Evolutionary conservation across 2,888 invertebrate species (phyloP).

Genomic region (Brachynemurus nebulosus): DNA sequence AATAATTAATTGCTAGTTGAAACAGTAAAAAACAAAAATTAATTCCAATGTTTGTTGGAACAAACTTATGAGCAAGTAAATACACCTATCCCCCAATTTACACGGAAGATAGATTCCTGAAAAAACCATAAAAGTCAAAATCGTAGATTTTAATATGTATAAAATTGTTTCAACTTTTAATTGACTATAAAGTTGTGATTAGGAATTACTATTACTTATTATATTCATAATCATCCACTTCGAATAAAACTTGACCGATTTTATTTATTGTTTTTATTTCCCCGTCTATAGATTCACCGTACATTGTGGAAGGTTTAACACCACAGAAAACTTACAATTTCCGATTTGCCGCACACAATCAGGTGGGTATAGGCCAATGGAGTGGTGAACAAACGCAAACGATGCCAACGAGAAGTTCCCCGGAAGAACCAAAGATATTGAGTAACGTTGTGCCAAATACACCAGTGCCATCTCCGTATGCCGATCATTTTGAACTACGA

Average conservation of each 20-base stretch:
- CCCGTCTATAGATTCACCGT: slow-evolving; percentile 61
- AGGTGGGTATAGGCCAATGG: slow-evolving; percentile 69
- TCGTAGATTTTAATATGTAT: too few relatives aligned
- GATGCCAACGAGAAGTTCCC: slow-evolving; percentile 65
- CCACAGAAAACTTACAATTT: slow-evolving; percentile 70
- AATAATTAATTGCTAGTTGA: too few relatives aligned
- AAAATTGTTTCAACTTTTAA: neutral
- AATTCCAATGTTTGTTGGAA: too few relatives aligned
- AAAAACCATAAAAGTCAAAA: too few relatives aligned
- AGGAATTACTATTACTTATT: too few relatives aligned
- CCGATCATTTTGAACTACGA: slow-evolving; percentile 64
- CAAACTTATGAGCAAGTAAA: too few relatives aligned
- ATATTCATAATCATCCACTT: neutral
- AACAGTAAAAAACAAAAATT: too few relatives aligned
- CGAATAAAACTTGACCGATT: neutral
- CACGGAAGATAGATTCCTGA: too few relatives aligned
- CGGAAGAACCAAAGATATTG: slow-evolving; percentile 55
- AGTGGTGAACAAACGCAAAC: slow-evolving; percentile 46
- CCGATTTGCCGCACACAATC: slow-evolving; percentile 72
- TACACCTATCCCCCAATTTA: too few relatives aligned
- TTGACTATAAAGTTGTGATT: neutral
- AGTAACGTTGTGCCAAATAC: slow-evolving; percentile 34
- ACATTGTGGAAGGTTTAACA: slow-evolving; percentile 63
- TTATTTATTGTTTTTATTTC: slow-evolving; percentile 37
- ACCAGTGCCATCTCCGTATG: slow-evolving; percentile 45